Conservation (phyloP, 1,140 invertebrate genomes). For the Gonatopus flavifemur region DNA sequence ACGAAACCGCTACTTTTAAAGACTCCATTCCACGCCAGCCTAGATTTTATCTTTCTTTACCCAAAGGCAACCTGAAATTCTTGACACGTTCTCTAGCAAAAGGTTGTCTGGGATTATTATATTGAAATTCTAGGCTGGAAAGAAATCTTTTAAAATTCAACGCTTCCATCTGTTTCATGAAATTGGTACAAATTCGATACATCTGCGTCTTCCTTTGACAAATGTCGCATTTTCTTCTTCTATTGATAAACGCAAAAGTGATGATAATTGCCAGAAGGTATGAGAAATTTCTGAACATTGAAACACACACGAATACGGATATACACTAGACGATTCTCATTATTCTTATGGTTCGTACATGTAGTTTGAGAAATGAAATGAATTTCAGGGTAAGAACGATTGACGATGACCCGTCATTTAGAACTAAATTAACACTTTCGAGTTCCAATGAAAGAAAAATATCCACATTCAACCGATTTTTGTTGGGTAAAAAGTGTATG, state of each 20-base stretch:
- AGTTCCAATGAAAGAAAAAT: too few relatives aligned
- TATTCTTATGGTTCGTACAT: too few relatives aligned
- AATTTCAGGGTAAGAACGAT: too few relatives aligned
- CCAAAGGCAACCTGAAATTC: conserved; percentile 40
- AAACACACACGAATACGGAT: too few relatives aligned
- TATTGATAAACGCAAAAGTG: conserved; percentile 3
- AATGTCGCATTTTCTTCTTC: too few relatives aligned
- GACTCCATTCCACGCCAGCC: conserved; percentile 30
- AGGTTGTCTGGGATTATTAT: conserved; percentile 46
- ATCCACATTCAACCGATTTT: too few relatives aligned
- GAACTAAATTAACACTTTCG: too few relatives aligned
- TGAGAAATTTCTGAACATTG: conserved; percentile 4
- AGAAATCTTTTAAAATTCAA: conserved; percentile 15
- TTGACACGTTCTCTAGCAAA: conserved; percentile 24
- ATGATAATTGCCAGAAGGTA: conserved; percentile 1
- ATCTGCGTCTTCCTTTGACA: conserved; percentile 5
- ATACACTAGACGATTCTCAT: too few relatives aligned
- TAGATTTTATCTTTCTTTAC: conserved; percentile 37
- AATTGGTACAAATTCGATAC: conserved; percentile 13
- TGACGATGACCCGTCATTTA: too few relatives aligned
- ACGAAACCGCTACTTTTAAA: conserved; percentile 3
- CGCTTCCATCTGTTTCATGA: conserved; percentile 12
- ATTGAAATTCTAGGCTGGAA: conserved; percentile 45
- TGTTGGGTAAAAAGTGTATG: too few relatives aligned
- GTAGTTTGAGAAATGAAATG: too few relatives aligned